phyloP scores from a whole-genome alignment of 2,888 invertebrate genomes.

The Gerris lacustris region DNA sequence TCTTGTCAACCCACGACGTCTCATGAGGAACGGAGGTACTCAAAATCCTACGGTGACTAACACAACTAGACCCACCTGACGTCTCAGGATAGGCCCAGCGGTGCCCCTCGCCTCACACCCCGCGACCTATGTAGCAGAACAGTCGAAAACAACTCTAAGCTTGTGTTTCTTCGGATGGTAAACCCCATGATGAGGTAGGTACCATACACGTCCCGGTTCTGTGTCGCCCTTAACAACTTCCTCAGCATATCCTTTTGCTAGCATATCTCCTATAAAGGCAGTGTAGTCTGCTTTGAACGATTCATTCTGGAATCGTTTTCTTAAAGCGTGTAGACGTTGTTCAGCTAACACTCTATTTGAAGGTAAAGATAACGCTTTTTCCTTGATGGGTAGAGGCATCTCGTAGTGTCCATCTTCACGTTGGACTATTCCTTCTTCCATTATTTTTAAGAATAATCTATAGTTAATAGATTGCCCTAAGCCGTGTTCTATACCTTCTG shows the following conservation, averaged over 20 bases:
- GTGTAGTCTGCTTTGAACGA: constrained; percentile 8
- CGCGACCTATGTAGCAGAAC: not conserved
- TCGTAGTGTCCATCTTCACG: constrained; percentile 8
- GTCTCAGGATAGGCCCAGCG: too few relatives aligned
- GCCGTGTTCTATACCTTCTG: not conserved
- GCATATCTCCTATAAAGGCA: not conserved
- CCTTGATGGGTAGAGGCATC: constrained; percentile 12
- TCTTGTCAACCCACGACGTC: too few relatives aligned
- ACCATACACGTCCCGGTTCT: constrained; percentile 5
- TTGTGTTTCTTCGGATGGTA: not conserved
- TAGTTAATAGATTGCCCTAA: not conserved
- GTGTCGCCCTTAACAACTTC: not conserved
- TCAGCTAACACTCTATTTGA: constrained; percentile 13
- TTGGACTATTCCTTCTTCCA: not conserved
- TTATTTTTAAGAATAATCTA: not conserved
- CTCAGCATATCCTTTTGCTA: constrained; percentile 6
- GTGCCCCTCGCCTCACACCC: too few relatives aligned
- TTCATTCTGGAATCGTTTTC: constrained; percentile 6
- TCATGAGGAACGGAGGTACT: too few relatives aligned
- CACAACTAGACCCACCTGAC: too few relatives aligned
- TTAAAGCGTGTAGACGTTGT: constrained; percentile 10
- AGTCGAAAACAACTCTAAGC: not conserved
- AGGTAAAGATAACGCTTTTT: not conserved
- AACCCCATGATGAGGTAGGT: constrained; percentile 16
- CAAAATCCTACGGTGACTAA: too few relatives aligned